Evolutionary conservation across 2,797 vertebrate genomes (phyloP), one percentile per base, ranked within the genome.

Genomic region (Craterocephalus amniculus): DNA sequence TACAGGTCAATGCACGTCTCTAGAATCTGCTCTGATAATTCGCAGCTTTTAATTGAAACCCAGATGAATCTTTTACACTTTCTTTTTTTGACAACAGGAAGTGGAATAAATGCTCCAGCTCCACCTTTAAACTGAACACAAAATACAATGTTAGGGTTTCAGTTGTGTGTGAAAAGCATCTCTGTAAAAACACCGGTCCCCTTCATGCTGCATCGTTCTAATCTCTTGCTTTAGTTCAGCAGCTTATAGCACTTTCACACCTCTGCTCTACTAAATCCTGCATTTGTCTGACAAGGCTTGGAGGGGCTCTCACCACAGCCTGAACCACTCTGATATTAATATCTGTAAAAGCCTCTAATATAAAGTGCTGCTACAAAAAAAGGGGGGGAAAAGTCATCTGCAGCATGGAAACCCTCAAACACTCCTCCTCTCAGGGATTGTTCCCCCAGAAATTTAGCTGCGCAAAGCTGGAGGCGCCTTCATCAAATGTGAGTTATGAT

Each of bases 401-500:
- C 70, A 61, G 69, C 38, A 16, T 24, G 26, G 55, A 78, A 73
- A 74, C 48, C 70, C 63, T 76, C 22, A 51, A 70, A 70, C 24
- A 4, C 11, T n/a, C n/a, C 11, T n/a, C n/a, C 74, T 81, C 74
- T 61, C 22, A 72, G 58, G 54, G 75, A 56, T 54, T 69, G 59
- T 82, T 72, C 49, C 76, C 60, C 2, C 72, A 49, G 72, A 76
- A 83, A 38, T 48, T 32, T 59, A 22, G 31, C 0, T 11, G 14
- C 14, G 22, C 52, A 58, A 60, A 29, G 54, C 20, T 10, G 4
- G 8, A 14, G 63, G 18, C 18, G n/a, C 74, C 62, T 69, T 80
- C 74, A 72, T 83, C 81, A 84, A 75, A 76, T 72, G 34, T 85
- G 85, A 89, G 84, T 91, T 86, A 88, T 34, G 85, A 83, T 54